Base-by-base conservation (phyloP, 1,140 invertebrate genomes). In the Asbolus verrucosus region DNA sequence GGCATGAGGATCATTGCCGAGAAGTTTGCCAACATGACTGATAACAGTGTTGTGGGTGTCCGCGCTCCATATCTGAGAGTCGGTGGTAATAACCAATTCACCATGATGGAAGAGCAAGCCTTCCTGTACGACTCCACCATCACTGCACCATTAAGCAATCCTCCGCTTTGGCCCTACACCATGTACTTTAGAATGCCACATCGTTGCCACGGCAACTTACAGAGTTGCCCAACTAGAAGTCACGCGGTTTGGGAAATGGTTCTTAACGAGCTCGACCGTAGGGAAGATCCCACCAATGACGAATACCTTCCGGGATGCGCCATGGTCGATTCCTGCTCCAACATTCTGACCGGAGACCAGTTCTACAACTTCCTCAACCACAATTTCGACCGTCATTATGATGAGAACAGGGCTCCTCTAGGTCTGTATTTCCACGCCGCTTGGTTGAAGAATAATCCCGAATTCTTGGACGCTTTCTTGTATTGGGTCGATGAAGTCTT, bases 171-270 rank as follows among this genome's bases (percentile, higher is more conserved):
- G 95, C 96, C 95, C 3, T 98, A 97, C 87, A 98, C 95, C 68
- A 94, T 98, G 89, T 97, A 97, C 86, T 98, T 96, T 88, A 88
- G 94, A 65, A 97, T 97, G 94, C 95, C 95, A 0, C 95, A 96
- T 78, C 88, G 92, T 62, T 97, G 95, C 78, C 95, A 97, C 81
- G 95, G 95, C 65, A 96, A 97, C 81, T 84, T 94, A 19, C 95
- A 97, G 81, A 94, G 92, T 77, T 97, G 95, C 78, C 95, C 95
- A 9, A 96, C 95, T 0, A 89, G 94, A 80, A 92, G 86, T 71
- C 95, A 97, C 80, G 94, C 95, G 16, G 94, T 97, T 6, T 97
- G 95, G 95, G 95, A 97, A 83, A 96, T 97, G 93, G 94, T 97
- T n/a, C 94, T 97, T 92, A 97, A 97, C 80, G 95, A 97, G 81